Conservation (phyloP, 2,888 invertebrate species). For the Microchrysa polita region DNA sequence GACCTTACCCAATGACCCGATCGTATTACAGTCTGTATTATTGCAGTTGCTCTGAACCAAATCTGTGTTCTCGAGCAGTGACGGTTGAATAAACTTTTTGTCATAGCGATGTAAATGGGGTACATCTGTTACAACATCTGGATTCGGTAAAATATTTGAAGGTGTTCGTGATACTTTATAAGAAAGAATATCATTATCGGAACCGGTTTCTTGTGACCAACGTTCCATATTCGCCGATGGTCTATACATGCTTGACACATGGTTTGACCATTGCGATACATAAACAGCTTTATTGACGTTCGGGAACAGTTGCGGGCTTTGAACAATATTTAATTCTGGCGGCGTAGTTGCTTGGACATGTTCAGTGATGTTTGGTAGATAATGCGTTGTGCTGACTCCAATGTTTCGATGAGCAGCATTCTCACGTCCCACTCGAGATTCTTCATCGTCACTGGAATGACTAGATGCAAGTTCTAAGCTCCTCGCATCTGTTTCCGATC, state of each 20-base stretch:
- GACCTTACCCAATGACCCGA: constrained; percentile 60
- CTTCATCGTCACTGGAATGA: constrained; percentile 93
- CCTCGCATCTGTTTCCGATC: constrained; percentile 81
- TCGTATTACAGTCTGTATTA: constrained; percentile 57
- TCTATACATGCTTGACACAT: constrained; percentile 72
- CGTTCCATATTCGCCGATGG: constrained; percentile 68
- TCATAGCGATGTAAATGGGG: constrained; percentile 68
- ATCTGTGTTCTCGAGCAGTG: constrained; percentile 69
- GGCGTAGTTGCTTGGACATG: constrained; percentile 70
- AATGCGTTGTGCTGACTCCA: constrained; percentile 65
- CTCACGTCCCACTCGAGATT: constrained; percentile 65
- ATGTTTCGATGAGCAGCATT: constrained; percentile 65
- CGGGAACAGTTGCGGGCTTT: constrained; percentile 75
- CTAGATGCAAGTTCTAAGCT: constrained; percentile 93
- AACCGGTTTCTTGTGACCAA: constrained; percentile 83
- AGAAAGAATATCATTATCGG: constrained; percentile 75
- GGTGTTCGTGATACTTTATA: constrained; percentile 68
- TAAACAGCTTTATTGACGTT: constrained; percentile 72
- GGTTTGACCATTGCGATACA: constrained; percentile 75
- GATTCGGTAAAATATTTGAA: constrained; percentile 79
- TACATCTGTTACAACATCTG: constrained; percentile 75
- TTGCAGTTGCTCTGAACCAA: constrained; percentile 66
- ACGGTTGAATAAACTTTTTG: constrained; percentile 67
- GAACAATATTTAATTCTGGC: constrained; percentile 71
- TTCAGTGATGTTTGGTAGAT: constrained; percentile 73